These are phyloP conservation scores for Luscinia luscinia DNA, from an alignment of 2,797 vertebrate genomes.

Conservation along the genomic window DNA sequence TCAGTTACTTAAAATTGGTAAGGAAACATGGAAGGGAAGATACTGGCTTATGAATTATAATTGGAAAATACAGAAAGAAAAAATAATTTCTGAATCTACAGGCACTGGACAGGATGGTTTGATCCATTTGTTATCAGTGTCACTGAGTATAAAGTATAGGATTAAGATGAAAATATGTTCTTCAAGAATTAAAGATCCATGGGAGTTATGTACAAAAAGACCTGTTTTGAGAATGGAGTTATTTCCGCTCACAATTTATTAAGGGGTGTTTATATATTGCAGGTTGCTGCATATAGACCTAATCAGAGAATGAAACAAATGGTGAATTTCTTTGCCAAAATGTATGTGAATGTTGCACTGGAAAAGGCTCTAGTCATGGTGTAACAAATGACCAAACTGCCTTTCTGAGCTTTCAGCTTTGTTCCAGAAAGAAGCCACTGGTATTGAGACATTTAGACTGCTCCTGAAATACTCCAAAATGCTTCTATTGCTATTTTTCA, in stretches of 20 bases:
- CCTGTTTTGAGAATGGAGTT: not conserved
- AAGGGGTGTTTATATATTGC: not conserved
- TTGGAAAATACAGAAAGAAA: not conserved
- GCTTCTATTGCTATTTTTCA: not conserved
- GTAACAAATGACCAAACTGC: not conserved
- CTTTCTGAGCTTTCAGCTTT: not conserved
- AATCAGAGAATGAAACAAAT: conserved; percentile 35
- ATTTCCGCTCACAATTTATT: not conserved
- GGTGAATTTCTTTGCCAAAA: conserved; percentile 47
- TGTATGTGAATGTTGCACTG: not conserved
- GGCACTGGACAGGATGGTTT: not conserved
- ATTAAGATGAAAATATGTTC: not conserved
- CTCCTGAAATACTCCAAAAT: not conserved
- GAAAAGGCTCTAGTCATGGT: not conserved
- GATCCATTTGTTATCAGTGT: not conserved
- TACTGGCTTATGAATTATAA: not conserved
- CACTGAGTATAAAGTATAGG: not conserved
- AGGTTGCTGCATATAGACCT: not conserved
- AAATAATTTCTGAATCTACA: not conserved
- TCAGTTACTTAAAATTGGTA: not conserved
- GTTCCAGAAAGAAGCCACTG: not conserved
- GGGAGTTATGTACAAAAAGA: not conserved
- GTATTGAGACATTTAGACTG: not conserved
- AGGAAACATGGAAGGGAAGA: not conserved
- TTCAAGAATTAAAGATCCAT: not conserved